phyloP scores from a whole-genome alignment of 2,888 invertebrate genomes.

The Cyclophora albipunctata region DNA sequence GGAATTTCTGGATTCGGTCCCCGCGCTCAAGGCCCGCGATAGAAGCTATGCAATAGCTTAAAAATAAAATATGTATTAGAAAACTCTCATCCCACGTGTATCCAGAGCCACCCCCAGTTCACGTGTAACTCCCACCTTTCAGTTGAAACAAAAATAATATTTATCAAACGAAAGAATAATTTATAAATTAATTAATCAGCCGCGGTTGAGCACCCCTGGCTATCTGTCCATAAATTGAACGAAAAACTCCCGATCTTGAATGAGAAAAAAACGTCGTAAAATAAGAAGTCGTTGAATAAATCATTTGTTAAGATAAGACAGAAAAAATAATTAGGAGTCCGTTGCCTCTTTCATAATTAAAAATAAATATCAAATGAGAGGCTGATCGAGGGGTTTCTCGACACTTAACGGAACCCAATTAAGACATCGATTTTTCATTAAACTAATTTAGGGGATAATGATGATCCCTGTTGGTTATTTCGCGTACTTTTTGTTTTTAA shows the following conservation, averaged over 20 bases:
- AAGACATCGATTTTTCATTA: conserved; percentile 55
- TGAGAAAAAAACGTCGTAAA: conserved; percentile 14
- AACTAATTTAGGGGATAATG: conserved; percentile 33
- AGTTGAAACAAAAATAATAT: conserved; percentile 6
- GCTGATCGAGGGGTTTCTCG: conserved; percentile 9
- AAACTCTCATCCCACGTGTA: too few relatives aligned
- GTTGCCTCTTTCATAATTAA: conserved; percentile 65
- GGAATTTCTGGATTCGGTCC: too few relatives aligned
- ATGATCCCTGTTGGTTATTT: neutral
- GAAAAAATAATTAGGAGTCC: conserved; percentile 57
- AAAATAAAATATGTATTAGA: too few relatives aligned
- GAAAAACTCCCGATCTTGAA: conserved; percentile 32
- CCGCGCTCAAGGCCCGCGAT: too few relatives aligned
- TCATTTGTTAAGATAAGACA: conserved; percentile 63
- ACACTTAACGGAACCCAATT: conserved; percentile 10
- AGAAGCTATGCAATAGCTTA: too few relatives aligned
- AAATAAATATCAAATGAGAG: conserved; percentile 66
- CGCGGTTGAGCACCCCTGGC: conserved; percentile 29
- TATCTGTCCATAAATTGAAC: conserved; percentile 38
- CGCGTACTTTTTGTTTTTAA: too few relatives aligned
- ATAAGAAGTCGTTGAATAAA: conserved; percentile 45
- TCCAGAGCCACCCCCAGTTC: too few relatives aligned
- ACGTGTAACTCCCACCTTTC: too few relatives aligned
- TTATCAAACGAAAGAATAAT: conserved; percentile 25
- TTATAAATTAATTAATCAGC: conserved; percentile 47